Evolutionary conservation across 2,797 vertebrate genomes (phyloP).

Genomic region (Spheniscus humboldti): DNA sequence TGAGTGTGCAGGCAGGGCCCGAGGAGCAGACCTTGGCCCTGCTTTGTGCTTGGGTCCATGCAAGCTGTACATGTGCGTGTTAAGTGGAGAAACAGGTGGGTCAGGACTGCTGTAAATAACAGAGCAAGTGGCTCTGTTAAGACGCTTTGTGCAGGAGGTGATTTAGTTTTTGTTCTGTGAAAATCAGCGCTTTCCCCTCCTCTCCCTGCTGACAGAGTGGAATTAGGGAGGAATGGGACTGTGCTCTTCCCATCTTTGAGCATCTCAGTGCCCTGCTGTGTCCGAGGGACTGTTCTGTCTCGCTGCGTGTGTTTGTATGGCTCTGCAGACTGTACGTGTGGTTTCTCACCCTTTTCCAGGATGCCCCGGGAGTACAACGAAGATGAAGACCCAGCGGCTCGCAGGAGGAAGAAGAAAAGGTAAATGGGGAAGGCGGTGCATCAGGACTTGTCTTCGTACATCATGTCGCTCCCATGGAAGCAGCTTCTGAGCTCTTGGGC

Average conservation of each 20-base stretch:
- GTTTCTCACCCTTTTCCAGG: conserved; percentile 67
- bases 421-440: conserved; percentile 6
- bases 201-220: not conserved
- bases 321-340: not conserved
- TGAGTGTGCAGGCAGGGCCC: fast-evolving
- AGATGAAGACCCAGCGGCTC: conserved; percentile 97
- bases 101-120: not conserved
- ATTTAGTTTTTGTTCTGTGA: not conserved
- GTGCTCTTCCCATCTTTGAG: not conserved
- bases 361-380: conserved; percentile 99
- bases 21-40: not conserved
- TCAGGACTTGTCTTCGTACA: not conserved
- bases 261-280: fast-evolving
- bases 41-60: fast-evolving
- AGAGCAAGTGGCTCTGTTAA: not conserved
- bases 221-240: not conserved
- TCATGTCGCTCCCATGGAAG: fast-evolving
- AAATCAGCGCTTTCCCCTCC: fast-evolving
- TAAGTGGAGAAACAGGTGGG: not conserved
- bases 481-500: not conserved
- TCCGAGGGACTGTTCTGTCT: not conserved
- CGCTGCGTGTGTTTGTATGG: not conserved
- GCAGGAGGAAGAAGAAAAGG: conserved; percentile 97
- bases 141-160: fast-evolving
- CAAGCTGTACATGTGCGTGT: fast-evolving